Conservation (phyloP, 2,888 invertebrate species). For the Phymatocera aterrima region DNA sequence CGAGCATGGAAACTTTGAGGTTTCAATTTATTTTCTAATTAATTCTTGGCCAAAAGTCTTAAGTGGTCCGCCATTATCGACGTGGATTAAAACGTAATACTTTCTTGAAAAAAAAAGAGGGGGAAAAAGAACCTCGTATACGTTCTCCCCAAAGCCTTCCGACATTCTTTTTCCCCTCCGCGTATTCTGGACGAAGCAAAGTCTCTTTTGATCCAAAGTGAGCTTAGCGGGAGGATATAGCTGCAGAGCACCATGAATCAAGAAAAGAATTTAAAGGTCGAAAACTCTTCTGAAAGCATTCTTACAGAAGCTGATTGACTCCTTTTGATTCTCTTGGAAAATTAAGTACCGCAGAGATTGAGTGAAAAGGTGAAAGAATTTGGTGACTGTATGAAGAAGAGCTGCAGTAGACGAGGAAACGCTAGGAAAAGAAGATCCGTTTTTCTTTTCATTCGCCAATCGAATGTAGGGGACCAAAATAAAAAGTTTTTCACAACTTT, state of each 20-base stretch:
- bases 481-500: conserved; percentile 4
- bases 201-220: background rate
- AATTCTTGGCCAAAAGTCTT: background rate
- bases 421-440: background rate
- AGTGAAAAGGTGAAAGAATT: background rate
- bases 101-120: no score
- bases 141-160: background rate
- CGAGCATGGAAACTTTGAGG: background rate
- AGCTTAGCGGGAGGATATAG: background rate
- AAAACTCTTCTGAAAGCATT: conserved; percentile 32
- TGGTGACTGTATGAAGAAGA: background rate
- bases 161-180: background rate
- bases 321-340: conserved; percentile 1
- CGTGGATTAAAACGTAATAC: conserved; percentile 10
- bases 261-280: background rate
- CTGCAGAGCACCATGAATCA: background rate
- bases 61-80: conserved; percentile 24
- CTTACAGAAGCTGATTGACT: conserved; percentile 21
- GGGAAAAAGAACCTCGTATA: conserved; percentile 19
- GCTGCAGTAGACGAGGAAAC: background rate
- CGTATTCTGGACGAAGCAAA: background rate
- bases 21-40: conserved; percentile 19
- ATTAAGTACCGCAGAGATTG: background rate
- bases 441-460: background rate
- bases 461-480: background rate